Base-by-base conservation (phyloP, 2,113 vertebrate species). In the Ranitomeya variabilis region DNA sequence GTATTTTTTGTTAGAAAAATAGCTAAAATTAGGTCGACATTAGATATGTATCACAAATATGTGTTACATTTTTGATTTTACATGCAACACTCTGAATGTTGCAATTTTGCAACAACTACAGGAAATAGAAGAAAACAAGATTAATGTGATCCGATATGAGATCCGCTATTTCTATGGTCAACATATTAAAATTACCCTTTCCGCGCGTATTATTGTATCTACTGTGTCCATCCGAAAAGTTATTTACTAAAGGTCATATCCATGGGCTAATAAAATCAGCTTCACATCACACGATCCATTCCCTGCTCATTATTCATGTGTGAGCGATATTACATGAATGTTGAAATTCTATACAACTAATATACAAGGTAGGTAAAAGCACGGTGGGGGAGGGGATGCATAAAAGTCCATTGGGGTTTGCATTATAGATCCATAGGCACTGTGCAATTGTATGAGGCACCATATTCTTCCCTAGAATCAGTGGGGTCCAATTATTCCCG, bases 111-210 rank as follows among this genome's bases (percentile, higher is more conserved):
- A 31, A 31, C 26, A 31, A 31, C 1, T 31, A 45, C 37, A 37
- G 23, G 12, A 80, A 59, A 59, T 11, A 37, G n/a, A 81, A 62
- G n/a, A 62, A 81, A 57, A 57, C 10, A 80, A 80, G 57, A 81
- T 81, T 60, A 81, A 62, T 81, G 55, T 16, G 55, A 62, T 15
- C 79, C 60, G 79, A 37, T 31, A 31, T 60, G 16, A 62, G 59
- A 54, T 16, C 26, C 79, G 14, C 79, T 18, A 37, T 62, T 60
- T 11, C 57, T 81, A 19, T 62, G 79, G 79, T 62, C 57, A 62
- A 79, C 23, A 81, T 62, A 59, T 59, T 80, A 80, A 80, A 15
- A 16, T 26, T 62, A 81, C 31, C 55, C 55, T 19, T 31, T 59
- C 8, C 26, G 19, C 18, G 26, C 16, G 3, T 13, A 81, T 62